Percentiles rank a stretch among this genome's conserved stretches.
Conservation (phyloP, 2,113 vertebrate genomes). For the Sprattus sprattus region DNA sequence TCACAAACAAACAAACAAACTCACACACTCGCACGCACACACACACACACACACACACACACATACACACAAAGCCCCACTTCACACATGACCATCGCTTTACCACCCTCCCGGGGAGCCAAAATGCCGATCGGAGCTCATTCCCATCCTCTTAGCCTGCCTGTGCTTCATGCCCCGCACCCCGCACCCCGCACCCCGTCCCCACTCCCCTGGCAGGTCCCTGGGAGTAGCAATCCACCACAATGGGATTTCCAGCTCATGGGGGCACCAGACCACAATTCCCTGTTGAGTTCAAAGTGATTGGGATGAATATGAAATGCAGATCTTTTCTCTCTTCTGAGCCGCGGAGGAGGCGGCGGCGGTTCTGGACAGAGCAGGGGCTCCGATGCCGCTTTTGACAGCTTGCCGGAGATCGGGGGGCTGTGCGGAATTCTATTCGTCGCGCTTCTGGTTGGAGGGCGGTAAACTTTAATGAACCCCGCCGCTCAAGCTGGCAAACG, state of each 20-base stretch:
- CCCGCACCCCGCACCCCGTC: conserved; percentile 21
- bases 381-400: neutral
- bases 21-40: neutral
- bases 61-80: neutral
- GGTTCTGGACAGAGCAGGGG: conserved; percentile 29
- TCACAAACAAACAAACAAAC: neutral
- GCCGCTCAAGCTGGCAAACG: conserved; percentile 40
- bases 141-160: neutral
- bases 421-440: conserved; percentile 41
- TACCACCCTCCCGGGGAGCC: conserved; percentile 7
- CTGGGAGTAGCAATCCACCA: conserved; percentile 39
- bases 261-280: conserved; percentile 48
- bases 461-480: conserved; percentile 14
- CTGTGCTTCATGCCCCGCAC: conserved; percentile 1
- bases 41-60: neutral
- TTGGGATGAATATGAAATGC: conserved; percentile 38
- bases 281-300: conserved; percentile 48
- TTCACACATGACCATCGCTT: conserved; percentile 11
- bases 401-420: conserved; percentile 35
- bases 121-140: neutral
- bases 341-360: conserved; percentile 30
- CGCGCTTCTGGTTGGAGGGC: conserved; percentile 24
- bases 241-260: conserved; percentile 50
- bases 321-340: neutral
- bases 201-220: conserved; percentile 29